phyloP scores from a whole-genome alignment of 2,888 invertebrate species.

The Protodeltote pygarga region DNA sequence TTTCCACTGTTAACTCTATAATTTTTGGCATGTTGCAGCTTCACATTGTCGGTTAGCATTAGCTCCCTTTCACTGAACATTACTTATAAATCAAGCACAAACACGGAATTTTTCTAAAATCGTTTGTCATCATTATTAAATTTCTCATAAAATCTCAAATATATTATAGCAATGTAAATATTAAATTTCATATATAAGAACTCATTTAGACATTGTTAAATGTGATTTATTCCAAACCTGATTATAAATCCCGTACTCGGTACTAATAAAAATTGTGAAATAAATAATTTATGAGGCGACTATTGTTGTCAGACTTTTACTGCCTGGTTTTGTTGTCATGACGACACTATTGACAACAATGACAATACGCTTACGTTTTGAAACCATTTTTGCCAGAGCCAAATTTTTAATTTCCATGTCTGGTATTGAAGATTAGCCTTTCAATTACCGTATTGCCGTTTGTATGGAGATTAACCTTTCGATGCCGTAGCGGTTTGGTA shows the following conservation, averaged over 20 bases:
- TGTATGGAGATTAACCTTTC: too few species aligned
- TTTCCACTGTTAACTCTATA: conserved; percentile 86
- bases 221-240: too few species aligned
- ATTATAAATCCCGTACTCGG: too few species aligned
- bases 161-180: conserved; percentile 31
- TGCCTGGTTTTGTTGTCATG: conserved; percentile 21
- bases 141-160: conserved; percentile 14
- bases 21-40: conserved; percentile 81
- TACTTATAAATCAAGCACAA: conserved; percentile 39
- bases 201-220: neutral
- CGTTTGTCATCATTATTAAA: conserved; percentile 29
- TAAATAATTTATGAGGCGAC: too few species aligned
- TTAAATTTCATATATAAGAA: conserved; percentile 15
- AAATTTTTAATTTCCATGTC: too few species aligned
- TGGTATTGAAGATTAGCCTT: too few species aligned
- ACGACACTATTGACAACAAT: conserved; percentile 12
- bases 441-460: too few species aligned
- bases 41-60: conserved; percentile 38
- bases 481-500: too few species aligned
- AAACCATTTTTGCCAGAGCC: too few species aligned
- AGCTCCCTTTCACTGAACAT: conserved; percentile 27
- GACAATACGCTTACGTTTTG: too few species aligned
- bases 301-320: too few species aligned
- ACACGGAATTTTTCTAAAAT: conserved; percentile 27
- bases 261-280: too few species aligned